phyloP scores from a whole-genome alignment of 2,888 invertebrate species.

The Dyspetes luteomarginatus region DNA sequence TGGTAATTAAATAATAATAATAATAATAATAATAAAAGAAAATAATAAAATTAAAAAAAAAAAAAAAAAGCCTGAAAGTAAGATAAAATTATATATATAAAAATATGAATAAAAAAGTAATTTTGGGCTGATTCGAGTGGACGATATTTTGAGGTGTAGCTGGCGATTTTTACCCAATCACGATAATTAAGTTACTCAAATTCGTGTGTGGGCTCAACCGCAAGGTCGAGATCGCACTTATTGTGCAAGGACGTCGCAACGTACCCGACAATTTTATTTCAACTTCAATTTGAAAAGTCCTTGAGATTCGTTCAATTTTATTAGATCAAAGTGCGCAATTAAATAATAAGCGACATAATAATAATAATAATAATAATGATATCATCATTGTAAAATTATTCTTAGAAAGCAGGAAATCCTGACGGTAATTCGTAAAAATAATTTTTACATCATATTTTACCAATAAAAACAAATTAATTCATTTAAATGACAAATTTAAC shows the following conservation, averaged over 20 bases:
- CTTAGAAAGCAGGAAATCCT: not conserved
- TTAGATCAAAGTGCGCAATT: not conserved
- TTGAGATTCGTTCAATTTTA: slow-evolving; percentile 9
- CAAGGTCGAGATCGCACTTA: slow-evolving; percentile 10
- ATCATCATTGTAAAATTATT: not conserved
- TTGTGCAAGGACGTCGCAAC: not conserved
- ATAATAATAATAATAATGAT: not conserved
- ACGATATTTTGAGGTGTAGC: slow-evolving; percentile 22
- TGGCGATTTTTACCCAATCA: slow-evolving; percentile 26
- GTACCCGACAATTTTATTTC: not conserved
- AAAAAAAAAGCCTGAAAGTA: not conserved
- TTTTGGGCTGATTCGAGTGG: not conserved
- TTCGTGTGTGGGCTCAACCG: slow-evolving; percentile 8
- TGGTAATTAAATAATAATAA: no score
- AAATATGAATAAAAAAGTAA: not conserved
- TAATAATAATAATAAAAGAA: no score
- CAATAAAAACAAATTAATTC: no score
- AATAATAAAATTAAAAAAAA: not conserved
- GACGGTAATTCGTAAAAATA: not conserved
- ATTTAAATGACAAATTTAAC: no score
- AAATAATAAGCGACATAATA: not conserved
- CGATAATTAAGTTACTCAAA: slow-evolving; percentile 37
- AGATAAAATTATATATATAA: not conserved
- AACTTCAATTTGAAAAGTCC: slow-evolving; percentile 23
- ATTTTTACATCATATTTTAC: no score